Evolutionary conservation across 2,797 vertebrate genomes (phyloP).

Genomic region (Garrulus glandarius): DNA sequence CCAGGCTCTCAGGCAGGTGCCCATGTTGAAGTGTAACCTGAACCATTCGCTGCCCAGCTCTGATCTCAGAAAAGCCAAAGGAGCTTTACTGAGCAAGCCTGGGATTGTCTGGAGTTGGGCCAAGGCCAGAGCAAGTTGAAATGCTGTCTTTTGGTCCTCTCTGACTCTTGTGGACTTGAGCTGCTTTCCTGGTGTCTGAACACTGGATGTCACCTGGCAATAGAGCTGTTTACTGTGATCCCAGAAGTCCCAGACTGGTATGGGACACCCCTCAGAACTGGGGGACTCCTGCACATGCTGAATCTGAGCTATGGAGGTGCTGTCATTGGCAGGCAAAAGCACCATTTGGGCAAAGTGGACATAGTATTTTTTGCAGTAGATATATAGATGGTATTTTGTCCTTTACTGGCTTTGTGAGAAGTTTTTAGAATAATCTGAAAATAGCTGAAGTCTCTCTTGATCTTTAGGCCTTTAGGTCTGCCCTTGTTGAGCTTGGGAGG

Average conservation of each 20-base stretch:
- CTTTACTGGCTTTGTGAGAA: neutral
- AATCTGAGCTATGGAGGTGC: neutral
- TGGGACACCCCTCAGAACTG: neutral
- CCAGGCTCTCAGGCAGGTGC: neutral
- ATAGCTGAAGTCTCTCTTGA: neutral
- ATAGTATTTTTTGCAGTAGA: neutral
- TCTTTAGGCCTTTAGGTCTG: neutral
- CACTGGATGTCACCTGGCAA: neutral
- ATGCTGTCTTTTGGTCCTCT: neutral
- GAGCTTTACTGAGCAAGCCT: neutral
- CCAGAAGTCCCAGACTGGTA: neutral
- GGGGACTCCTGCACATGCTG: neutral
- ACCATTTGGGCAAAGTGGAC: neutral
- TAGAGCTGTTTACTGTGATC: neutral
- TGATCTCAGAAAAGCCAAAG: neutral
- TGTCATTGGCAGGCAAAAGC: neutral
- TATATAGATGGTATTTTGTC: neutral
- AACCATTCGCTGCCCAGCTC: neutral
- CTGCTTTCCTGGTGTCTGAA: neutral
- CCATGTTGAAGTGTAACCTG: neutral
- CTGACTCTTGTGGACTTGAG: neutral
- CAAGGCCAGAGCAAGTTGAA: neutral
- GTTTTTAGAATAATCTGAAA: neutral
- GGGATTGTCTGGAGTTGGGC: neutral
- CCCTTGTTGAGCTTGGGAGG: neutral